Conservation (phyloP, 2,113 vertebrate species). For the Thymallus thymallus region DNA sequence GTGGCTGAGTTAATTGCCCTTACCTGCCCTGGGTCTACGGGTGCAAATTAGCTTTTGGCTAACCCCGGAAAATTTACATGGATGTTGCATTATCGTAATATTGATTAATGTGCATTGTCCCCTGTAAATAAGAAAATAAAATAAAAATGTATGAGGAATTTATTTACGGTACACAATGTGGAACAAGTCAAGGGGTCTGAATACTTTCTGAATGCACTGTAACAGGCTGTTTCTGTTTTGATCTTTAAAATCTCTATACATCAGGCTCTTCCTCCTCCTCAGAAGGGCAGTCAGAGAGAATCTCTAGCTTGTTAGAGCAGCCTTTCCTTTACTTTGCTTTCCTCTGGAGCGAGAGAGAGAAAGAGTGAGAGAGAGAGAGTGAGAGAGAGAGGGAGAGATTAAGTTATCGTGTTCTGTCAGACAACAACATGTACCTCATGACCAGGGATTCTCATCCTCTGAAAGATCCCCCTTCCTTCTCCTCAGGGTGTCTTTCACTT, state of each 20-base stretch:
- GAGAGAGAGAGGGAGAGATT: not conserved
- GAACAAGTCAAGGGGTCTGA: too few relatives aligned
- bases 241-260: constrained; percentile 51
- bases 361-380: not conserved
- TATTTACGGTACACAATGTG: too few relatives aligned
- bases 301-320: constrained; percentile 66
- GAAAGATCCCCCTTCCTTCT: not conserved
- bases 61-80: too few relatives aligned
- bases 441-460: constrained; percentile 47
- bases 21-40: too few relatives aligned
- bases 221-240: constrained; percentile 34
- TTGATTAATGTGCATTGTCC: too few relatives aligned
- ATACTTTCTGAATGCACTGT: not conserved
- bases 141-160: too few relatives aligned
- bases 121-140: too few relatives aligned
- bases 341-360: constrained; percentile 8
- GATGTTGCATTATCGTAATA: too few relatives aligned
- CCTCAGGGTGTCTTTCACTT: not conserved
- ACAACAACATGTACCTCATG: constrained; percentile 32
- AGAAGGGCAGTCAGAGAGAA: constrained; percentile 46
- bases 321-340: constrained; percentile 31
- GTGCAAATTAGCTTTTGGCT: too few relatives aligned
- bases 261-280: constrained; percentile 50
- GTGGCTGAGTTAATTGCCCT: too few relatives aligned
- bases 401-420: constrained; percentile 32